Base-by-base conservation (phyloP, 53 echinoderm and acorn worm species). In the Stichopus horrens region DNA sequence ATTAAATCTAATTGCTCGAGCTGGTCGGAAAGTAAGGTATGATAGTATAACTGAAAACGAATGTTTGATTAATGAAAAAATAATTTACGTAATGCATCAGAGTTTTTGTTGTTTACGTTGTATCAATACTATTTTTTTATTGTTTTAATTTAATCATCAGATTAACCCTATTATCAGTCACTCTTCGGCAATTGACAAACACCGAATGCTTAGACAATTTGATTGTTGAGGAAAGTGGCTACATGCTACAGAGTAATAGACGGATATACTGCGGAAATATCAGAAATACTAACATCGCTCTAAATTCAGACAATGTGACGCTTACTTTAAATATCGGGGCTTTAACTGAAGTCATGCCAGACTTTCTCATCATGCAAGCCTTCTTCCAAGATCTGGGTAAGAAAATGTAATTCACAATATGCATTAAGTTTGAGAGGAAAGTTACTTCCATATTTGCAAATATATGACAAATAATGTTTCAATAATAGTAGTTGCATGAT, bases 21-120 rank as follows among this genome's bases (percentile, higher is more conserved):
- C 23, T 19, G 81, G 81, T 9, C 23, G 56, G 10, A 81, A 58
- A n/a, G 57, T 81, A 81, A 55, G 81, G 81, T 81, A 56, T 7
- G 54, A 53, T n/a, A 37, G 37, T 37, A 37, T 37, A 37, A 0
- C 0, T 37, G 1, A 37, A 37, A 37, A 37, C 37, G 37, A 37
- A 37, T 37, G 37, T 37, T 37, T 37, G 37, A 37, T 37, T 37
- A 37, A 37, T 37, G 37, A 37, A 0, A 0, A 37, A 37, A 37
- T 37, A 37, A 37, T 37, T 37, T 37, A 37, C 0, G 0, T 37
- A 37, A 37, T 37, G 37, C 1, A 37, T 37, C 0, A 37, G 0
- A 37, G 37, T 37, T 37, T 37, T 37, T 37, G 37, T 37, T 37
- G 37, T 37, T 37, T 2, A 37, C 37, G 37, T n/a, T 18, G 21